A percentile compares a stretch with the other conserved stretches of the same genome.
Conservation (phyloP, 2,888 invertebrate genomes). For the Luffia ferchaultella region DNA sequence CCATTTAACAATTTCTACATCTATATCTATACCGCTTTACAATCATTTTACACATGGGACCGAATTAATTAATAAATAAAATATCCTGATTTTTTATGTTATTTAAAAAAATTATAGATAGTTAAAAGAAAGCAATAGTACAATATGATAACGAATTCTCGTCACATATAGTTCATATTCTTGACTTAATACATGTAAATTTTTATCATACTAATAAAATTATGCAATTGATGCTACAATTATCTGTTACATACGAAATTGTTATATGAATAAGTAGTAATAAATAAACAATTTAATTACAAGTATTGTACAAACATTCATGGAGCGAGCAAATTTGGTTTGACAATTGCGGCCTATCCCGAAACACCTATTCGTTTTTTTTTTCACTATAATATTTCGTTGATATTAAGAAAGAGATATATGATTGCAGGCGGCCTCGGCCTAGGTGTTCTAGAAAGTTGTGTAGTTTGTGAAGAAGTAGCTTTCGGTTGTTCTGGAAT, state of each 20-base stretch:
- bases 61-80: background rate
- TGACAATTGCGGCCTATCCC: background rate
- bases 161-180: too few species aligned
- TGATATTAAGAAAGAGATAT: background rate
- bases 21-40: too few species aligned
- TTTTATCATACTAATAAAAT: too few species aligned
- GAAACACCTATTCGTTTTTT: background rate
- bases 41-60: too few species aligned
- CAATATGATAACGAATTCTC: too few species aligned
- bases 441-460: conserved; percentile 74
- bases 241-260: too few species aligned
- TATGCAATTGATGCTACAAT: too few species aligned
- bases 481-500: conserved; percentile 93
- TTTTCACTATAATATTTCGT: background rate
- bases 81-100: background rate
- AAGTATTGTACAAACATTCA: background rate
- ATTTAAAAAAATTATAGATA: background rate
- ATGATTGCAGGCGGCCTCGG: conserved; percentile 76
- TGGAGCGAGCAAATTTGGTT: background rate
- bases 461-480: conserved; percentile 84
- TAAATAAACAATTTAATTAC: background rate
- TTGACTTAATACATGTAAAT: too few species aligned
- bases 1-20: background rate
- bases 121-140: background rate
- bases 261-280: background rate